phyloP scores from a whole-genome alignment of 37 sponge, comb jelly and placozoan genomes.

The Hormiphora californensis region DNA sequence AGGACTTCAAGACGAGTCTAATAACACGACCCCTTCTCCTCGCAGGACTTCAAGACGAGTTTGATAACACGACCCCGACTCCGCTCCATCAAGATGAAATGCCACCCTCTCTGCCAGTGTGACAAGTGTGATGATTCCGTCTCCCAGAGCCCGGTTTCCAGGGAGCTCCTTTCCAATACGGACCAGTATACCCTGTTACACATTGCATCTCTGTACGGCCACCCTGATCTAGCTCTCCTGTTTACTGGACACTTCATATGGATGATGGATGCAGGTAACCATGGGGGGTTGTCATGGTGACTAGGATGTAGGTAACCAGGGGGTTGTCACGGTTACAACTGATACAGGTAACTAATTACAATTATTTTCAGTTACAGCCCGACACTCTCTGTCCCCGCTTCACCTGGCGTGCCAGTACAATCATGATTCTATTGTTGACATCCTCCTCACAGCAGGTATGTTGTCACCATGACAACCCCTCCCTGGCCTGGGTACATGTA shows the following conservation, averaged over 20 bases:
- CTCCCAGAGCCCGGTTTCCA: background rate
- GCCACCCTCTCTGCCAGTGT: slow-evolving; percentile 38
- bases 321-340: background rate
- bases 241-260: slow-evolving; percentile 24
- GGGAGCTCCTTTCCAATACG: background rate
- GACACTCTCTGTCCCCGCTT: slow-evolving; percentile 66
- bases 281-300: background rate
- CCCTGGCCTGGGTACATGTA: no score
- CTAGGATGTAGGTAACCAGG: background rate
- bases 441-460: slow-evolving; percentile 15
- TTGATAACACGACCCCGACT: background rate
- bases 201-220: slow-evolving; percentile 18
- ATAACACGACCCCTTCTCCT: background rate
- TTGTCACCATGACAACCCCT: no score
- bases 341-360: background rate
- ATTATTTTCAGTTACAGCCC: slow-evolving; percentile 8
- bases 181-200: slow-evolving; percentile 8
- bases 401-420: slow-evolving; percentile 91
- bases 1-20: background rate
- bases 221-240: slow-evolving; percentile 11
- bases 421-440: slow-evolving; percentile 58
- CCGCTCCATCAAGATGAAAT: background rate
- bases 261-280: slow-evolving; percentile 42
- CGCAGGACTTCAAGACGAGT: background rate
- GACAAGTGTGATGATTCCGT: background rate